phyloP scores from a whole-genome alignment of 1,140 invertebrate species.

The Drosophila navojoa region DNA sequence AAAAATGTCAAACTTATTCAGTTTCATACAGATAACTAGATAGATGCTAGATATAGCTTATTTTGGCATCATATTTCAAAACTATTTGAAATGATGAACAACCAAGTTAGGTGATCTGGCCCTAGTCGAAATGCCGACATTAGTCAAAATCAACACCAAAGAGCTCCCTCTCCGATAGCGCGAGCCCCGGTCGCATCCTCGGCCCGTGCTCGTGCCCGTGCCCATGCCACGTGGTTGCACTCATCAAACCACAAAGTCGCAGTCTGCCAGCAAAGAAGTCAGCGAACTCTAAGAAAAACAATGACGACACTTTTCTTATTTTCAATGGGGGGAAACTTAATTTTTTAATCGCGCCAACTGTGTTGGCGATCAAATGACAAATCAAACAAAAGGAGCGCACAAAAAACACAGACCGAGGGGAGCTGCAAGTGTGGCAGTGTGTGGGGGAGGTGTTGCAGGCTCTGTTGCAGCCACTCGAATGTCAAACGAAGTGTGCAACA shows the following conservation, averaged over 20 bases:
- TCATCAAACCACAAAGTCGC: constrained; percentile 34
- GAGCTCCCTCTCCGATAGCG: background rate
- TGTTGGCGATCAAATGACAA: constrained; percentile 75
- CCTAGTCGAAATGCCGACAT: constrained; percentile 11
- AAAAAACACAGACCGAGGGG: constrained; percentile 51
- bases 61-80: background rate
- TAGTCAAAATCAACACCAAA: constrained; percentile 38
- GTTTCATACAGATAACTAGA: no score
- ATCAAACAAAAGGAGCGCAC: constrained; percentile 56
- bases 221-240: constrained; percentile 50
- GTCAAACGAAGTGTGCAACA: constrained; percentile 80
- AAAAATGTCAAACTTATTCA: no score
- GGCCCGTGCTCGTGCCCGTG: no score
- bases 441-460: constrained; percentile 21
- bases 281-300: constrained; percentile 54
- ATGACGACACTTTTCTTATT: constrained; percentile 35
- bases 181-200: background rate
- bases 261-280: constrained; percentile 36
- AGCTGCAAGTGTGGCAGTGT: background rate
- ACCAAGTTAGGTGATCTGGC: background rate
- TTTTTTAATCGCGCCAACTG: constrained; percentile 80
- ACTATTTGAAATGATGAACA: background rate
- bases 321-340: constrained; percentile 34
- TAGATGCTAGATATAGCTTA: no score
- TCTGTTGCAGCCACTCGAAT: constrained; percentile 54